Evolutionary conservation across 2,888 invertebrate species (phyloP).

Genomic region (Rutpela maculata): DNA sequence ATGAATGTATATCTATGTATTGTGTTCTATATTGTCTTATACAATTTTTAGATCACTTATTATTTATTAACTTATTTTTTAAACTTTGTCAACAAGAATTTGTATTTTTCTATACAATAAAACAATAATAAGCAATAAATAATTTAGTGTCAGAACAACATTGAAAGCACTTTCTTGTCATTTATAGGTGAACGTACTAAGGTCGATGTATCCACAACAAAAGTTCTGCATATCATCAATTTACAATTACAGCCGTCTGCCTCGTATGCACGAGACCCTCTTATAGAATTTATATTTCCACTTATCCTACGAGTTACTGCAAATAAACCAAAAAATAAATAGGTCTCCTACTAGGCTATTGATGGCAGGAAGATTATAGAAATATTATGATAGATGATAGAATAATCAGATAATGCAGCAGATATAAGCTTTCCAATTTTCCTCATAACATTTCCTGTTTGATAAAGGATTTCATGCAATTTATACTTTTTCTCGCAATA

Average conservation of each 20-base stretch:
- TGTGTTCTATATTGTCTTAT: too few species aligned
- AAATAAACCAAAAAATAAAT: not conserved
- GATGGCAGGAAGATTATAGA: slow-evolving; percentile 24
- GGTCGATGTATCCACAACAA: not conserved
- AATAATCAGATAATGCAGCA: slow-evolving; percentile 25
- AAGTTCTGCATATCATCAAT: not conserved
- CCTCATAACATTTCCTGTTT: slow-evolving; percentile 4
- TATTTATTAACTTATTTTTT: too few species aligned
- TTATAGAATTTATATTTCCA: not conserved
- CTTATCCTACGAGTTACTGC: not conserved
- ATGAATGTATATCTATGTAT: too few species aligned
- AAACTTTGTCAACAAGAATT: too few species aligned
- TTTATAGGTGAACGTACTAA: not conserved
- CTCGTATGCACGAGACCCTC: not conserved
- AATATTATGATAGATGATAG: slow-evolving; percentile 39
- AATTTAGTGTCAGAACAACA: too few species aligned
- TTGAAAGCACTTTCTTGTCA: too few species aligned
- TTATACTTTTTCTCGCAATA: not conserved
- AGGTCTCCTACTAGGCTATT: slow-evolving; percentile 5
- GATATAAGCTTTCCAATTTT: slow-evolving; percentile 30
- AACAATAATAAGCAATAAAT: too few species aligned
- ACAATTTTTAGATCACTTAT: too few species aligned
- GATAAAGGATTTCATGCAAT: not conserved
- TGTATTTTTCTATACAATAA: too few species aligned
- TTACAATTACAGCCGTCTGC: not conserved